Conservation (phyloP, 2,797 vertebrate genomes). For the Synaphobranchus kaupii region DNA sequence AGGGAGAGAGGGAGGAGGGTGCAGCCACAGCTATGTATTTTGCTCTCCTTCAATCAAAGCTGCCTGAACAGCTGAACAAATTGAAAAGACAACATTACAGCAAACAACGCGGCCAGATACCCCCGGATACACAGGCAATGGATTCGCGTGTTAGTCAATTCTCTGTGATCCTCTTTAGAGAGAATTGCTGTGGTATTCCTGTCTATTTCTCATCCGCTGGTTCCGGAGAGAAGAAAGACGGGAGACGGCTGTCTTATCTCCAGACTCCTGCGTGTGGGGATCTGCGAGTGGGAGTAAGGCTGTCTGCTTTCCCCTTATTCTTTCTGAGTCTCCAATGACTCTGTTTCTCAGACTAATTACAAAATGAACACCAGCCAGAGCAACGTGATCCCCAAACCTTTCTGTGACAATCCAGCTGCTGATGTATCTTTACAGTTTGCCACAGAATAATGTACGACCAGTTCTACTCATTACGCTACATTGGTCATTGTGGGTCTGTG, state of each 20-base stretch:
- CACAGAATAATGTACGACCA: not conserved
- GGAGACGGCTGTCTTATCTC: not conserved
- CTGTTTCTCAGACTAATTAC: constrained; percentile 4
- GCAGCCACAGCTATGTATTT: not conserved
- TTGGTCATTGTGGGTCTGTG: not conserved
- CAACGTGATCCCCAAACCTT: not conserved
- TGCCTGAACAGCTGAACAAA: not conserved
- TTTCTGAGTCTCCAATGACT: not conserved
- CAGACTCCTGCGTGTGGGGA: not conserved
- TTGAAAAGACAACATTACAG: not conserved
- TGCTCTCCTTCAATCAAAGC: not conserved
- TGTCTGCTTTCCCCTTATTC: not conserved
- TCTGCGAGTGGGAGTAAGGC: not conserved
- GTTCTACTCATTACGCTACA: not conserved
- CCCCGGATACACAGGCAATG: not conserved
- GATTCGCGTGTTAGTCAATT: not conserved
- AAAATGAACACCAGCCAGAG: not conserved
- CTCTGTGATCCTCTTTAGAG: not conserved
- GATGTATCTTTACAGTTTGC: not conserved
- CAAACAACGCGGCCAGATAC: not conserved
- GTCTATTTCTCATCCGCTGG: constrained; percentile 10
- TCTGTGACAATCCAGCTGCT: not conserved
- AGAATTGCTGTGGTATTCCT: not conserved
- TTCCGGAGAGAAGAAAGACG: not conserved
- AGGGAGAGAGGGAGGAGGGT: not conserved